Evolutionary conservation across 2,888 invertebrate species (phyloP), one percentile per base, ranked within the genome.

Genomic region (Siphlonurus alternatus): DNA sequence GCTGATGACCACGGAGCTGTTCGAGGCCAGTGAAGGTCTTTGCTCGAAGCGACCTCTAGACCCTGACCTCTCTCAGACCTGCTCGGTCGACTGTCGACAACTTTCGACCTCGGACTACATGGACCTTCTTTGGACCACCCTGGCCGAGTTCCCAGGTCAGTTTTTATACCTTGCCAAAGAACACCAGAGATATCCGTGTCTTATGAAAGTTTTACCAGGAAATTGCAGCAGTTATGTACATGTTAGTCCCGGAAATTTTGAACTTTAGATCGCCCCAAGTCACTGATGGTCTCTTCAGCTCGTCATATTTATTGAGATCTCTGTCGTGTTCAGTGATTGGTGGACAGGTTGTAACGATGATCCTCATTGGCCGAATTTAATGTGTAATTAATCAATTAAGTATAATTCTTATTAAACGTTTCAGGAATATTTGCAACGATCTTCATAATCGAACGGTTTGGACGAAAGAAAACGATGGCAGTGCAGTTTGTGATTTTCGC

Each of bases 391-490:
- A n/a, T n/a, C n/a, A n/a, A n/a, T n/a, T n/a, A n/a, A n/a, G n/a
- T n/a, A n/a, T n/a, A n/a, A n/a, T n/a, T n/a, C n/a, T n/a, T n/a
- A n/a, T n/a, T n/a, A n/a, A n/a, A n/a, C n/a, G n/a, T n/a, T n/a
- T n/a, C 74, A 88, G 89, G 92, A 25, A 89, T 93, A 67, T 88
- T 94, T 72, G 86, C 90, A 1, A 94, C 93, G 0, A 89, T 93
- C 71, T 86, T 88, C 69, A 83, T 93, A 1, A 93, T 96, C 67
- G 95, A 96, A 75, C 85, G 85, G 74, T 86, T 90, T 72, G 96
- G 95, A 10, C 80, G 94, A 23, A 93, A 92, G 74, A 87, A 86
- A 71, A 96, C 95, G 0, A 95, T 96, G 91, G 93, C 93, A 0
- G 78, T 88, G n/a, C 94, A 96, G 73, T 91, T 95, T 74, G 79